These are phyloP conservation scores for Ateles fusciceps DNA, from an alignment of 2,797 vertebrate genomes.

Conservation along the genomic window DNA sequence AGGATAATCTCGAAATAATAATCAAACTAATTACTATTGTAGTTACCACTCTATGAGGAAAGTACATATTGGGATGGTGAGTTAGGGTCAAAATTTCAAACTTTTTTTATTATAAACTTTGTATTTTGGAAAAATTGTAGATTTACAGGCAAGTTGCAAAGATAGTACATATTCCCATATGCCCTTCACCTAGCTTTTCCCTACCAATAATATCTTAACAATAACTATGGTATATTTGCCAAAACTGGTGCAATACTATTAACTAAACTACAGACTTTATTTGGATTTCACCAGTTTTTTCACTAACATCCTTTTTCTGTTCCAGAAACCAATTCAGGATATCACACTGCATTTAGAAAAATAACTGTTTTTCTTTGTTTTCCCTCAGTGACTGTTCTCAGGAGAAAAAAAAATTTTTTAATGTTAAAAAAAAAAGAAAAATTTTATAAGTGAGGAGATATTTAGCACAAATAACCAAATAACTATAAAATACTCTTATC, in stretches of 20 bases:
- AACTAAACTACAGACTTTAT: background rate
- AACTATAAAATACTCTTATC: background rate
- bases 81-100: conserved; percentile 2
- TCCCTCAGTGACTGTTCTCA: background rate
- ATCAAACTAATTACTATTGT: background rate
- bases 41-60: background rate
- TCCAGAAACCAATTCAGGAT: background rate
- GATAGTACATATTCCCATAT: background rate
- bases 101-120: background rate
- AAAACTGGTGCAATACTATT: background rate
- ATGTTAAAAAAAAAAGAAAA: background rate
- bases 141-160: background rate
- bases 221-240: background rate
- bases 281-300: background rate
- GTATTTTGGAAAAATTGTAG: background rate
- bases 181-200: background rate
- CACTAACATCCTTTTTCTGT: background rate
- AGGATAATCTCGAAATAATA: background rate
- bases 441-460: background rate
- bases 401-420: background rate
- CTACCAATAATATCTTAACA: background rate
- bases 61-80: background rate
- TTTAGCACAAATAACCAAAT: conserved; percentile 33
- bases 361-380: background rate
- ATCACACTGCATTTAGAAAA: background rate